These are phyloP conservation scores for Castor canadensis DNA, from an alignment of 2,113 vertebrate species.

Conservation along the genomic window DNA sequence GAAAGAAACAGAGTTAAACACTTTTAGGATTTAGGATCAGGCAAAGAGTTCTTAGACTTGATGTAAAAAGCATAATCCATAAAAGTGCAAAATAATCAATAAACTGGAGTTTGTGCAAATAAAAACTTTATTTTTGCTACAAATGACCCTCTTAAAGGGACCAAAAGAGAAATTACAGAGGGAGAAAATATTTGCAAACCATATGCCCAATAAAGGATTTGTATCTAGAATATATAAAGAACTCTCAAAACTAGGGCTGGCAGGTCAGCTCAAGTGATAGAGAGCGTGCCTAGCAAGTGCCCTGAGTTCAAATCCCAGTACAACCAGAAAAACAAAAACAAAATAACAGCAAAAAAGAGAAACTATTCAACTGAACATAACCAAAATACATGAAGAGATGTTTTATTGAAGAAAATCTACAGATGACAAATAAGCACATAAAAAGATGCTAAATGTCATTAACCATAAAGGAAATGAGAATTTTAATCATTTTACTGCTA, in stretches of 20 bases:
- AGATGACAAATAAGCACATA: background rate
- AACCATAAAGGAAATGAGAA: background rate
- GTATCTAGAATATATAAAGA: background rate
- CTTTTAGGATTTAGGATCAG: background rate
- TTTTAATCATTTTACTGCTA: background rate
- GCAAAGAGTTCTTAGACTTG: background rate
- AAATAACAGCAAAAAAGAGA: background rate
- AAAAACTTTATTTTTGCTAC: background rate
- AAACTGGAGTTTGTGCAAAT: background rate
- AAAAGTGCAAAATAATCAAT: background rate
- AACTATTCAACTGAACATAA: background rate
- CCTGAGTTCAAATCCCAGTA: too few species aligned
- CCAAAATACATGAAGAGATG: background rate
- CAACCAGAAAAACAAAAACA: too few species aligned
- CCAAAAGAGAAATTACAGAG: background rate
- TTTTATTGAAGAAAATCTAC: background rate
- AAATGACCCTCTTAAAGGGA: background rate
- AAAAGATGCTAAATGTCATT: background rate
- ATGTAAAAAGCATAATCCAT: background rate
- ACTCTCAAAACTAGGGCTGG: background rate
- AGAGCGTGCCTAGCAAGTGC: too few species aligned
- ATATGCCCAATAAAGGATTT: background rate
- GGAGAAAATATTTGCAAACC: slow-evolving; percentile 16
- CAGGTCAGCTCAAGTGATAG: too few species aligned
- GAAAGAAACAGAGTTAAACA: background rate